Percentiles rank a stretch among this genome's conserved stretches.
phyloP scores from a whole-genome alignment of 2,797 vertebrate genomes.

The Platalea minor region DNA sequence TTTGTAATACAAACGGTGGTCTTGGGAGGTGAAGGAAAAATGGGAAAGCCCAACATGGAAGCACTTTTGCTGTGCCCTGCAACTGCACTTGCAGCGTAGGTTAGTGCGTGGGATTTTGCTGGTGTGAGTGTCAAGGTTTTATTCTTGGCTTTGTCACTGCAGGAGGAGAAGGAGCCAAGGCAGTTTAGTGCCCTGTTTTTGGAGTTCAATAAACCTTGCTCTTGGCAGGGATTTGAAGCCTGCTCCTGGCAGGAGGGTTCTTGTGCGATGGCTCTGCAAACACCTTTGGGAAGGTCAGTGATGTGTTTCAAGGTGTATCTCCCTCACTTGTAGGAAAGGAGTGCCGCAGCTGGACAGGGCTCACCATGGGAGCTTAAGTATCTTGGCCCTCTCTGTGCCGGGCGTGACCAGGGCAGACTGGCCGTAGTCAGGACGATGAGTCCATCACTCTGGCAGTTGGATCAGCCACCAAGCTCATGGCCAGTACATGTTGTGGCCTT shows the following conservation, averaged over 20 bases:
- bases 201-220: neutral
- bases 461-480: neutral
- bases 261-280: neutral
- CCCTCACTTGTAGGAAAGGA: neutral
- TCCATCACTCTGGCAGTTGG: neutral
- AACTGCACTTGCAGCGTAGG: fast-evolving
- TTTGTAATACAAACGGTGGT: too few species aligned
- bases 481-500: neutral
- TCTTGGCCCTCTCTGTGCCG: neutral
- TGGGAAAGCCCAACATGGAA: neutral
- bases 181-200: neutral
- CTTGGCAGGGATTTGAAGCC: neutral
- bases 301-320: neutral
- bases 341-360: neutral
- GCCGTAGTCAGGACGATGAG: neutral
- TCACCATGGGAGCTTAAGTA: neutral
- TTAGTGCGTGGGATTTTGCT: neutral
- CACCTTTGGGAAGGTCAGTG: neutral
- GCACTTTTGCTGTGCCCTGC: neutral
- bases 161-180: neutral
- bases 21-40: neutral
- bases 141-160: neutral
- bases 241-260: neutral
- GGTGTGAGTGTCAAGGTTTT: neutral
- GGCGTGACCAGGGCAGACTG: neutral